Base-by-base conservation (phyloP, 2,797 vertebrate species). In the Luscinia luscinia region DNA sequence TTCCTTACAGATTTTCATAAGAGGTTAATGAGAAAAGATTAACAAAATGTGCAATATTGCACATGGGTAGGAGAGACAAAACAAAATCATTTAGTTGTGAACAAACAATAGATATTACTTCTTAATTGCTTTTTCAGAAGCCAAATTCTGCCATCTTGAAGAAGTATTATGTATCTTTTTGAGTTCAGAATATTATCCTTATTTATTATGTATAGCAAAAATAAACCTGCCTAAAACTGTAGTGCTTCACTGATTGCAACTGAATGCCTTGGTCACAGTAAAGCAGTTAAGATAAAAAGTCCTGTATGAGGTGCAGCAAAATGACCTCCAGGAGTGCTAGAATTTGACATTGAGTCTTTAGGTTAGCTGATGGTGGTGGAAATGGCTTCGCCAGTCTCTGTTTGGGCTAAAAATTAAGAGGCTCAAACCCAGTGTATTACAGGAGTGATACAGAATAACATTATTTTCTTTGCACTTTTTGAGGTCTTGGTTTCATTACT, bases 1-100 rank as follows among this genome's bases (percentile, higher is more conserved):
- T 92, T 89, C 78, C 59, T 40, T 87, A 48, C n/a, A 88, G 87
- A 41, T 89, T 94, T 94, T 89, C 17, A 0, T 67, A 69, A 69
- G 70, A 94, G 91, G 69, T 92, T 93, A 96, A 93, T 84, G 79
- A 91, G 92, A 86, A 90, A 69, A 79, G 83, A 89, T 95, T 91
- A 89, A 86, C 68, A 75, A 90, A 88, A 62, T 51, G 20, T 75
- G 82, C 82, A 90, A 3, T 93, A 91, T 91, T 95, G 66, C 79
- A 72, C 34, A 81, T 88, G 87, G 63, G 62, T 51, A 93, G 58
- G 69, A 48, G 40, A 94, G 79, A 74, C 5, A 15, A 89, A 91
- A 51, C 62, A n/a, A n/a, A 72, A 86, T 87, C 64, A 62, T 80
- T 80, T 89, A 55, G 54, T 88, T 94, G 67, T 49, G 87, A 93